These are phyloP conservation scores for Bombus balteatus DNA, from an alignment of 1,140 invertebrate species.

Conservation along the genomic window DNA sequence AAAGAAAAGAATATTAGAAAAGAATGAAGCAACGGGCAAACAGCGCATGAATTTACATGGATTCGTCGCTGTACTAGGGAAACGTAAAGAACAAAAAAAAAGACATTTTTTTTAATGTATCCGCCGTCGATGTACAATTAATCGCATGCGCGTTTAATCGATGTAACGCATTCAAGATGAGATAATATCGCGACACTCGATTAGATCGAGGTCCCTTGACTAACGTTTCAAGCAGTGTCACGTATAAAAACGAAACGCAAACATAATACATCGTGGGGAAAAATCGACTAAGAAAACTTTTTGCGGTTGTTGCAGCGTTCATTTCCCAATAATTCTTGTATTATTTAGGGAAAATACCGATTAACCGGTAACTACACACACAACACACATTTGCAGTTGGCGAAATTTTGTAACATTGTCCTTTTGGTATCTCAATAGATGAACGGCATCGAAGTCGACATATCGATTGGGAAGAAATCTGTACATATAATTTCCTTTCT, in stretches of 20 bases:
- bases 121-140: slow-evolving; percentile 37
- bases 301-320: slow-evolving; percentile 11
- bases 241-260: not conserved
- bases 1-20: not conserved
- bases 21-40: slow-evolving; percentile 1
- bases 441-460: not conserved
- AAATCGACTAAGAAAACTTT: not conserved
- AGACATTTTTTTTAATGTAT: slow-evolving; percentile 28
- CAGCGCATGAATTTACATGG: not conserved
- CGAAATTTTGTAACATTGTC: not conserved
- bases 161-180: slow-evolving; percentile 19
- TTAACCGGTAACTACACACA: slow-evolving; percentile 6
- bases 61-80: slow-evolving; percentile 50
- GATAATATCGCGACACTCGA: slow-evolving; percentile 13
- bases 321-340: slow-evolving; percentile 21
- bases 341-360: not conserved
- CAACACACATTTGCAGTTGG: not conserved
- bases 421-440: not conserved
- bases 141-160: slow-evolving; percentile 33
- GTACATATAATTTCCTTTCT: slow-evolving; percentile 10
- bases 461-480: not conserved
- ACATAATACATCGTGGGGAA: not conserved
- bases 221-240: not conserved
- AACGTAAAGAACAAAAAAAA: not conserved
- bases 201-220: not conserved